Evolutionary conservation across 2,888 invertebrate genomes (phyloP), one percentile per base, ranked within the genome.

Genomic region (Scaptomyza reducta): DNA sequence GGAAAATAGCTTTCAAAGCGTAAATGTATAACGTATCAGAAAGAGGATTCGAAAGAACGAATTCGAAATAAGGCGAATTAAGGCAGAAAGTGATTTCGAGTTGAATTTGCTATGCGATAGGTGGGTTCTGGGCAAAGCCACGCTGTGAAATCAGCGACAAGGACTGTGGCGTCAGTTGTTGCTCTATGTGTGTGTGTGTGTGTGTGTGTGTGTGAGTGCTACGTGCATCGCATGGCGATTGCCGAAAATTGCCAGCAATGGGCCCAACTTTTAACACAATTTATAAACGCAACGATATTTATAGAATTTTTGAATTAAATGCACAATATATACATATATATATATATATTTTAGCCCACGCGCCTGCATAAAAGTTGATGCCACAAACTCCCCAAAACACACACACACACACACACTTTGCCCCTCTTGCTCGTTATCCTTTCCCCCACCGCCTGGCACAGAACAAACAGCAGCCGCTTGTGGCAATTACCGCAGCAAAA

Each of bases 301-400:
- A 85, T 85, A 82, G 86, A 82, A 85, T 79, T 77, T 82, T 66
- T 79, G 83, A 82, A 85, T 82, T 85, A 82, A 79, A 71, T 77
- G 73, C 61, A 61, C 76, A 80, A 75, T 81, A 53, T 49, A 59
- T 6, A 29, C 3, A 31, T 45, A 54, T 38, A 29, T 6, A 1
- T 33, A 33, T 33, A 72, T 76, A 53, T 45, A 54, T 45, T 63
- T 38, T 40, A 42, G 11, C 66, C 66, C 58, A 59, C 54, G 45
- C 50, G 74, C 69, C 67, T 53, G 74, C 77, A 69, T 41, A 75
- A 79, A 82, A 82, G 79, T 79, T 82, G 77, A 59, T 42, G 41
- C 57, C 35, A 29, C 63, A 63, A 46, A 9, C 49, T 1, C 6
- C 27, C 29, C n/a, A 40, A 18, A 25, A 16, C 60, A 33, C n/a